Percentiles rank a stretch among this genome's conserved stretches.
Conservation (phyloP, 2,888 invertebrate species). For the Drosophila formosana region DNA sequence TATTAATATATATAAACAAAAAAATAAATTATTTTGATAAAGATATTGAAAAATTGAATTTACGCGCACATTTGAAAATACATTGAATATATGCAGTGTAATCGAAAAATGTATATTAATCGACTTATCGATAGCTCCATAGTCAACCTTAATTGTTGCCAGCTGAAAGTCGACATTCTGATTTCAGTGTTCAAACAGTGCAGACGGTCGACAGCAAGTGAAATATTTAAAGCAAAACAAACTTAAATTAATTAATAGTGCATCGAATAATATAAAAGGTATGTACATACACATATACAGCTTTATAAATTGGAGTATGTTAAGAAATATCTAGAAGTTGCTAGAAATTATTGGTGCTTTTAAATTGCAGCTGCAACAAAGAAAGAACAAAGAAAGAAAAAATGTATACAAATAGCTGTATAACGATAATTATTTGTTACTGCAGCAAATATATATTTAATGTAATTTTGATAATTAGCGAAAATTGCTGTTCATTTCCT, state of each 20-base stretch:
- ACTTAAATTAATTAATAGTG: slow-evolving; percentile 3
- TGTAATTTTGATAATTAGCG: not conserved
- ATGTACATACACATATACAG: slow-evolving; percentile 15
- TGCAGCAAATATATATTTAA: not conserved
- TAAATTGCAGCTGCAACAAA: not conserved
- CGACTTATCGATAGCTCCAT: too few relatives aligned
- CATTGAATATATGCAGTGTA: too few relatives aligned
- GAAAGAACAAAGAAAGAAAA: slow-evolving; percentile 40
- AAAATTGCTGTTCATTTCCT: not conserved
- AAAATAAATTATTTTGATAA: too few relatives aligned
- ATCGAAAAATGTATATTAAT: too few relatives aligned
- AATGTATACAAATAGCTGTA: slow-evolving; percentile 9
- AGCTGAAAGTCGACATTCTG: not conserved
- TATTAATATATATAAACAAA: too few relatives aligned
- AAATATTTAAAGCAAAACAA: not conserved
- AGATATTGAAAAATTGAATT: too few relatives aligned
- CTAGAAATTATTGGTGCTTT: not conserved
- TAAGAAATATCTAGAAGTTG: not conserved
- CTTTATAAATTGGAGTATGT: not conserved
- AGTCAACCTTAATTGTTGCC: not conserved
- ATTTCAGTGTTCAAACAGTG: slow-evolving; percentile 36
- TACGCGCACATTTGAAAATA: too few relatives aligned
- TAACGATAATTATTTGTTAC: not conserved
- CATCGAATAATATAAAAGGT: slow-evolving; percentile 28
- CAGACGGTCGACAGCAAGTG: slow-evolving; percentile 16